These are phyloP conservation scores for Agonum fuliginosum DNA, from an alignment of 2,888 invertebrate species.

Conservation along the genomic window DNA sequence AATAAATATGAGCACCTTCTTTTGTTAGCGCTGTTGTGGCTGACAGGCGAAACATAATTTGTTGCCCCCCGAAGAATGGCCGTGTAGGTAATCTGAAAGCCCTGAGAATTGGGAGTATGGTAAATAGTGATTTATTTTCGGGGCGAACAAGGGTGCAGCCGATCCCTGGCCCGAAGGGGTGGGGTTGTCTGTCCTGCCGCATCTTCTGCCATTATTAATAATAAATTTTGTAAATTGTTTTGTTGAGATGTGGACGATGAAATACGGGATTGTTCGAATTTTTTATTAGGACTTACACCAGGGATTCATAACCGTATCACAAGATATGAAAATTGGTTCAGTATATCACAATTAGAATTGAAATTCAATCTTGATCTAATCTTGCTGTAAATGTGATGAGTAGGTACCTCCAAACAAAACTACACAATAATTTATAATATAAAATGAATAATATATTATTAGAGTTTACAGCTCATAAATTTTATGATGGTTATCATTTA, in stretches of 20 bases:
- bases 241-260: slow-evolving; percentile 41
- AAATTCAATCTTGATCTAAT: too few species aligned
- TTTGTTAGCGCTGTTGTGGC: slow-evolving; percentile 67
- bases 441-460: too few species aligned
- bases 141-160: slow-evolving; percentile 10
- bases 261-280: slow-evolving; percentile 28
- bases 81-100: slow-evolving; percentile 67
- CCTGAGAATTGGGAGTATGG: slow-evolving; percentile 69
- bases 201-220: slow-evolving; percentile 44
- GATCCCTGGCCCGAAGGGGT: slow-evolving; percentile 8
- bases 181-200: slow-evolving; percentile 3
- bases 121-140: slow-evolving; percentile 68
- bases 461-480: too few species aligned
- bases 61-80: slow-evolving; percentile 66
- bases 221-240: slow-evolving; percentile 49
- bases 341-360: too few species aligned
- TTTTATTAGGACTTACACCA: slow-evolving; percentile 11
- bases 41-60: slow-evolving; percentile 70
- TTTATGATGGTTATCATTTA: too few species aligned
- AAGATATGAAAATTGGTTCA: slow-evolving; percentile 18
- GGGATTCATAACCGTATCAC: background rate
- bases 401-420: too few species aligned
- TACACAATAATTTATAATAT: too few species aligned
- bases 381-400: too few species aligned
- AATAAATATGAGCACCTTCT: slow-evolving; percentile 63